Evolutionary conservation across 2,797 vertebrate genomes (phyloP), one percentile per base, ranked within the genome.

Genomic region (Microctenopoma stevenorrisi): DNA sequence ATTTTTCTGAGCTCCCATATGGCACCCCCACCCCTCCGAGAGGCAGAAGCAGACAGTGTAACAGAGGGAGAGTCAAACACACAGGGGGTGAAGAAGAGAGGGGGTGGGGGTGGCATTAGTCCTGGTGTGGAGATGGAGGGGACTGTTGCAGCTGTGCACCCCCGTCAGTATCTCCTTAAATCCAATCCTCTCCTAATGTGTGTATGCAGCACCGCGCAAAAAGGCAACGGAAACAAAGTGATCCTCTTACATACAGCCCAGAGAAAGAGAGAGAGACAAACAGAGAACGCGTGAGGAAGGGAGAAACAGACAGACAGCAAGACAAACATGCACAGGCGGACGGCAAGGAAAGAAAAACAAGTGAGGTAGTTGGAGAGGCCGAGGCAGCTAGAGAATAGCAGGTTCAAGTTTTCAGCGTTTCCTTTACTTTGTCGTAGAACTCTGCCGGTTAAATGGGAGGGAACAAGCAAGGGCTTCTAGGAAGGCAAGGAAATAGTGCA

Each of bases 111-210:
- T 59, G 64, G 68, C 53, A 68, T 83, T 89, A 83, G 83, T 89
- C 85, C 87, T 80, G 72, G 75, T 79, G 79, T 83, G 61, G 84
- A 76, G 88, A 90, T 87, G 88, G 88, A 94, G 92, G 91, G 88
- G 92, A 93, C 93, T 91, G 69, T 92, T 95, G 95, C 95, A 94
- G 96, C 95, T 95, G 94, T 95, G 95, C 94, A 93, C 90, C 95
- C 94, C 85, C 88, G 80, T 88, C 88, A 87, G 81, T 89, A 88
- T 90, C 90, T 88, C 77, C 88, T 89, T 88, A 90, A 87, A 88
- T 87, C 86, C 87, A 80, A 8, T 83, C 81, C 74, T 85, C 83
- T 85, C 72, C 85, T 86, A 85, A 82, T 85, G 81, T 83, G 85
- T 74, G 84, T 89, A 81, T 82, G 78, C 89, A 74, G 85, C 81